Percentiles rank a stretch among this genome's conserved stretches.
These are phyloP conservation scores for Podiceps cristatus DNA, from an alignment of 2,113 vertebrate species.

Conservation along the genomic window DNA sequence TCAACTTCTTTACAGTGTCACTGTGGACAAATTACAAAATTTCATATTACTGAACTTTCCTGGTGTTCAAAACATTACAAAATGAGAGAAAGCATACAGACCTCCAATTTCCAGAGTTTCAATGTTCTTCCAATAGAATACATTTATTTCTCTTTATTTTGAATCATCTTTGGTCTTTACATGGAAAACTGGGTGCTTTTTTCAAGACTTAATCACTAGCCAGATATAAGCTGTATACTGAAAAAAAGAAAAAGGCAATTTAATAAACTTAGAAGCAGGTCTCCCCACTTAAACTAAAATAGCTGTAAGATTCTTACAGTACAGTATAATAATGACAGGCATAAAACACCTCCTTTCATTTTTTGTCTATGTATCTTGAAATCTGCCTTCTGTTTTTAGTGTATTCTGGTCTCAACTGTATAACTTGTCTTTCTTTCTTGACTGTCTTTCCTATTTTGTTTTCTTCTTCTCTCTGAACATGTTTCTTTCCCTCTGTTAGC, in stretches of 20 bases:
- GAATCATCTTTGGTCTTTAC: background rate
- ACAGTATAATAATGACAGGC: background rate
- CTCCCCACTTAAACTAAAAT: background rate
- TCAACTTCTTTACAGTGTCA: background rate
- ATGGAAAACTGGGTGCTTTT: background rate
- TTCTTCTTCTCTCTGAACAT: background rate
- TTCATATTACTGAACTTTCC: background rate
- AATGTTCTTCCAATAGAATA: background rate
- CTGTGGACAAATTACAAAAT: background rate
- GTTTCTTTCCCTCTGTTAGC: background rate
- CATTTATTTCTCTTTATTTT: background rate
- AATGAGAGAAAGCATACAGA: background rate
- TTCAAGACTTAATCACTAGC: background rate
- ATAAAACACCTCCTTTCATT: background rate
- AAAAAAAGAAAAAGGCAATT: background rate
- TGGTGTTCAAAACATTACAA: background rate
- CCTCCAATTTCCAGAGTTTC: background rate
- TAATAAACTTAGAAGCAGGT: background rate
- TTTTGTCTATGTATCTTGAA: background rate
- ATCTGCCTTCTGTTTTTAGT: background rate
- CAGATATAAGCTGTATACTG: background rate
- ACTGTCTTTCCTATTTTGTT: background rate
- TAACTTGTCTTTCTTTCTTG: background rate
- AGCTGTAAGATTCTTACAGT: background rate
- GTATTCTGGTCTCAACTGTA: background rate